A percentile compares a stretch with the other conserved stretches of the same genome.
Evolutionary conservation across 2,888 invertebrate genomes (phyloP).

Genomic region (Drosophila basisetae): DNA sequence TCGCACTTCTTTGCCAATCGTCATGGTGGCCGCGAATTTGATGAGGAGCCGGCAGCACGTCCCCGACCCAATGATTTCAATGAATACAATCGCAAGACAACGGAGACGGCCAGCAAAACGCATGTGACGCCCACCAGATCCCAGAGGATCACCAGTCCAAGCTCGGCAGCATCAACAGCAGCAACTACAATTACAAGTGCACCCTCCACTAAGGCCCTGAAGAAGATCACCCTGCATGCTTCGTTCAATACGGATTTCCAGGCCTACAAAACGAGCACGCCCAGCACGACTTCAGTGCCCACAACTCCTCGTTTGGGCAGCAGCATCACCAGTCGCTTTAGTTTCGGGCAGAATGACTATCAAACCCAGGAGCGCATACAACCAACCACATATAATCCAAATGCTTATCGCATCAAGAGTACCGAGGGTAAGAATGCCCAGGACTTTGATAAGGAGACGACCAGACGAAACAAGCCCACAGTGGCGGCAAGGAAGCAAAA

Average conservation of each 20-base stretch:
- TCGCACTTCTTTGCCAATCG: slow-evolving; percentile 91
- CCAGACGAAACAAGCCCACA: slow-evolving; percentile 52
- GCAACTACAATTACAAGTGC: slow-evolving; percentile 36
- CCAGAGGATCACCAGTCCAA: slow-evolving; percentile 52
- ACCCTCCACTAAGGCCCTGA: slow-evolving; percentile 54
- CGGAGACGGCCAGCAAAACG: slow-evolving; percentile 57
- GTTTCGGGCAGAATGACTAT: slow-evolving; percentile 71
- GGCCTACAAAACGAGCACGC: slow-evolving; percentile 72
- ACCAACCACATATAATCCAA: slow-evolving; percentile 84
- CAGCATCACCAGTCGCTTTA: slow-evolving; percentile 71
- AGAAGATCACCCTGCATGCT: slow-evolving; percentile 82
- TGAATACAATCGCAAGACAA: slow-evolving; percentile 78
- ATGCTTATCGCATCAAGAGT: slow-evolving; percentile 73
- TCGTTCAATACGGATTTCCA: slow-evolving; percentile 81
- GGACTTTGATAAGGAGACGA: slow-evolving; percentile 65
- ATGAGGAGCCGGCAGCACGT: slow-evolving; percentile 83
- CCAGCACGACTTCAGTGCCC: slow-evolving; percentile 46
- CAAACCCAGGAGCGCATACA: slow-evolving; percentile 83
- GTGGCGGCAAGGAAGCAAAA: slow-evolving; percentile 70
- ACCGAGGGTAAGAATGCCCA: slow-evolving; percentile 67
- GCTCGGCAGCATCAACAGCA: slow-evolving; percentile 26
- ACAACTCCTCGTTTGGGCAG: slow-evolving; percentile 62
- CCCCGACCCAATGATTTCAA: slow-evolving; percentile 84
- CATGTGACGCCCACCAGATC: slow-evolving; percentile 73
- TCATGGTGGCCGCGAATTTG: slow-evolving; percentile 88